These are phyloP conservation scores for Noctilio leporinus DNA, from an alignment of 2,113 vertebrate species.

Conservation along the genomic window DNA sequence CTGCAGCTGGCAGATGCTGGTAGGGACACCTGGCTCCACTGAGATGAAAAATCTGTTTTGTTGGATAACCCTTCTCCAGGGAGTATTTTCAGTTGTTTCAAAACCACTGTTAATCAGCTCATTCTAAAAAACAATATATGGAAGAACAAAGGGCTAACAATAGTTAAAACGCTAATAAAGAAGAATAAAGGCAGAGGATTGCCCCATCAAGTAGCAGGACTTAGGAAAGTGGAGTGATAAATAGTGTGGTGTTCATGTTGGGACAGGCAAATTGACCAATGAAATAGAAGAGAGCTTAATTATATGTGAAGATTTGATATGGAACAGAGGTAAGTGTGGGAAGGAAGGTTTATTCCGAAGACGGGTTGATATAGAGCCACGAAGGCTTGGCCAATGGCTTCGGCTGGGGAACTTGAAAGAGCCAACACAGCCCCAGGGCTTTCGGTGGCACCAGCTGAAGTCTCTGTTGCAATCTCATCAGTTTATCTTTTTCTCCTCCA, in stretches of 20 bases:
- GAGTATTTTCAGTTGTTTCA: background rate
- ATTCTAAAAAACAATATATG: background rate
- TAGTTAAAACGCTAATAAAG: background rate
- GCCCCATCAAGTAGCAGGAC: background rate
- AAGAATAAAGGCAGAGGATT: background rate
- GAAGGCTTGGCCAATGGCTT: background rate
- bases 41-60: background rate
- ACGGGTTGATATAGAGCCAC: background rate
- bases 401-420: background rate
- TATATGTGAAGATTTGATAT: background rate
- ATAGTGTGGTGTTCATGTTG: background rate
- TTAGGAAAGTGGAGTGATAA: background rate
- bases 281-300: background rate
- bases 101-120: background rate
- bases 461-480: background rate
- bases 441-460: background rate
- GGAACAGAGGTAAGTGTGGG: background rate
- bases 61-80: background rate
- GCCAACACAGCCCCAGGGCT: background rate
- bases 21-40: background rate
- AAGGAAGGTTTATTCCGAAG: background rate
- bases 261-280: background rate
- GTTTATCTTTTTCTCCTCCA: background rate
- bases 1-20: background rate
- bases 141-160: background rate